Base-by-base conservation (phyloP, 2,888 invertebrate species). In the Opisthograptis luteolata region DNA sequence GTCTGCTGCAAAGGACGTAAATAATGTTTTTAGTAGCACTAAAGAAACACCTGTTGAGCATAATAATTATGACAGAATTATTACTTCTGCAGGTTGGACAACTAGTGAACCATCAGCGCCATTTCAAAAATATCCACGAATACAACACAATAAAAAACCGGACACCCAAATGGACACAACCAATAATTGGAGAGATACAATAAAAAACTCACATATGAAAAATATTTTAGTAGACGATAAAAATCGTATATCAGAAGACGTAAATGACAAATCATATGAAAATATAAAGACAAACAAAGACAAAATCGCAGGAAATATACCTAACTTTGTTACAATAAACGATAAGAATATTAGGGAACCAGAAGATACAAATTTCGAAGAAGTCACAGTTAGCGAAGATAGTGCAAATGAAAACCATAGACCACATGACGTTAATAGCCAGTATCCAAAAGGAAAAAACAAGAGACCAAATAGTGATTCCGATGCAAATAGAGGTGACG, bases 401-500 rank as follows among this genome's bases (percentile, higher is more conserved):
- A 43, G 32, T 8, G 2, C 34, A 46, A 46, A n/a, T 34, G 12
- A n/a, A 47, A 42, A 13, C 35, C 45, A 17, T 7, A 41, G 6
- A 9, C 25, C 41, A 1, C 20, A 1, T 20, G 12, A 31, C 13
- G 4, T 6, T 0, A 17, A 9, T 12, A 1, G 4, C 13, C 8
- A 22, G 20, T 17, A 4, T 10, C 9, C 27, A 10, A 35, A 48
- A 35, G 22, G n/a, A 31, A 12, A 8, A 48, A 44, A 12, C 36
- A 49, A 7, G 12, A 13, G 25, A 17, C 13, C 8, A 6, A 28
- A 46, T 42, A 37, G 4, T 15, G 7, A 25, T 8, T 3, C 10
- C 1, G 9, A 24, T 27, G 2, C 1, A 8, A 45, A 51, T 17
- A 12, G 55, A 22, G 36, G 60, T 32, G 54, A 32, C 39, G 31